Conservation (phyloP, 1,140 invertebrate species). For the Saccostrea echinata region DNA sequence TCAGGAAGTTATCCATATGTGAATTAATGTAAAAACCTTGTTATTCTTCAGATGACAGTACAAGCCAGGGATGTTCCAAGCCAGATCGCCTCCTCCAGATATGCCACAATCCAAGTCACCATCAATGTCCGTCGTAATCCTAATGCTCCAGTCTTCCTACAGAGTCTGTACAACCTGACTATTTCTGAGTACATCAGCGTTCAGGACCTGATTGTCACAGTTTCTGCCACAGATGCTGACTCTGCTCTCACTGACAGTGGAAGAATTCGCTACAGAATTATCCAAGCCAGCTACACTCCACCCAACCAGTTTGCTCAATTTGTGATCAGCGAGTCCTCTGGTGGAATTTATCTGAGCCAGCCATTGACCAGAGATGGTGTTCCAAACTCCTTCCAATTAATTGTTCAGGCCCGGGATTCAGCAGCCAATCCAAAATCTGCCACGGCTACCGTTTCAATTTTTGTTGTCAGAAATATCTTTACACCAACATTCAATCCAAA, state of each 20-base stretch:
- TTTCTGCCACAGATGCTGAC: conserved; percentile 64
- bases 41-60: conserved; percentile 57
- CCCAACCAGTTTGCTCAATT: conserved; percentile 38
- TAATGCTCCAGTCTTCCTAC: conserved; percentile 64
- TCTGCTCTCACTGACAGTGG: conserved; percentile 27
- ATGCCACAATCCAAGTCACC: conserved; percentile 54
- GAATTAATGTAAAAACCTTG: not conserved
- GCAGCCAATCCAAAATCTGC: conserved; percentile 49
- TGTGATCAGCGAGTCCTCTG: conserved; percentile 57
- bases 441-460: conserved; percentile 50
- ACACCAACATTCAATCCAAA: conserved; percentile 51
- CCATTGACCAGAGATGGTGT: conserved; percentile 53
- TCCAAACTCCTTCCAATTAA: conserved; percentile 54
- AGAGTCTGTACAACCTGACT: conserved; percentile 57
- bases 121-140: conserved; percentile 68
- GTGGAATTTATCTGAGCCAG: conserved; percentile 59
- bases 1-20: not conserved
- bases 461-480: conserved; percentile 85
- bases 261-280: conserved; percentile 36
- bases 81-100: conserved; percentile 48
- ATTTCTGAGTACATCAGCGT: conserved; percentile 64
- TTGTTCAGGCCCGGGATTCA: conserved; percentile 51
- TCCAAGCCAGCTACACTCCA: conserved; percentile 9
- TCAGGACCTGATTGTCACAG: conserved; percentile 51
- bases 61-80: conserved; percentile 50